Conservation (phyloP, 2,113 vertebrate species). For the Petrocephalus microphthalmus region DNA sequence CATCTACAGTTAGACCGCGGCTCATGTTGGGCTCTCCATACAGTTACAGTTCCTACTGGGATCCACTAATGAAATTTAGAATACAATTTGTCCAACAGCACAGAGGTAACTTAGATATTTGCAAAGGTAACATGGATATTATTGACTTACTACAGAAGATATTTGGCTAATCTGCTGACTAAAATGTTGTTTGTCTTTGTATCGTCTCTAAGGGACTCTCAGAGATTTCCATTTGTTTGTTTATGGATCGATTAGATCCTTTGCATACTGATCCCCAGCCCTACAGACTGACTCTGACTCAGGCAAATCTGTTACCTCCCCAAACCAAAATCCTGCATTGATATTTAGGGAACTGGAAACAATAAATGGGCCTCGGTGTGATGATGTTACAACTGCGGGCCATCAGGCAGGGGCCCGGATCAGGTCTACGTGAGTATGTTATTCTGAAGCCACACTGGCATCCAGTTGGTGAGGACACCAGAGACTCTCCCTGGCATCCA, state of each 20-base stretch:
- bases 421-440: background rate
- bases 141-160: background rate
- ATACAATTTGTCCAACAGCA: background rate
- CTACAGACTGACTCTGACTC: background rate
- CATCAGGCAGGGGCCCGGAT: background rate
- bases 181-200: background rate
- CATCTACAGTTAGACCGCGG: background rate
- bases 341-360: background rate
- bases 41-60: background rate
- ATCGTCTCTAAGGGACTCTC: background rate
- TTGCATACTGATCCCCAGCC: background rate
- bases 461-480: background rate
- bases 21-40: background rate
- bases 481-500: no score
- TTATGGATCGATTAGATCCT: background rate
- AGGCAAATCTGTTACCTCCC: background rate
- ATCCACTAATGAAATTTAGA: background rate
- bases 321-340: background rate
- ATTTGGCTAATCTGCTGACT: background rate
- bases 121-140: background rate
- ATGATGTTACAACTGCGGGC: background rate
- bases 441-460: background rate
- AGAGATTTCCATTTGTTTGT: background rate
- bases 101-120: background rate
- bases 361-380: background rate